Percentiles rank a stretch among this genome's conserved stretches.
Evolutionary conservation across 2,888 invertebrate species (phyloP).

Genomic region (Coelopa pilipes): DNA sequence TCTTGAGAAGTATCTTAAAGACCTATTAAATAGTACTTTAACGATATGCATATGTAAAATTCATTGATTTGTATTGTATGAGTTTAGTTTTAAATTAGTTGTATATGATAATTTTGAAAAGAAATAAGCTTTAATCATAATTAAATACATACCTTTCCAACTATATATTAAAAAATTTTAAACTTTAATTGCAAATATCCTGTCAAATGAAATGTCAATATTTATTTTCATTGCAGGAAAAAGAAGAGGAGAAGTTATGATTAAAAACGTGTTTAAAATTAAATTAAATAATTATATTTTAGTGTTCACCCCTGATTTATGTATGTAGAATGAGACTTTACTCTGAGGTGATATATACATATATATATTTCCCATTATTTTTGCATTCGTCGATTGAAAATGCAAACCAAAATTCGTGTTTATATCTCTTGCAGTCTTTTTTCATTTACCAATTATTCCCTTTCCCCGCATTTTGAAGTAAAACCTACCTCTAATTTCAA

Average conservation of each 20-base stretch:
- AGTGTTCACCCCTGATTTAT: constrained; percentile 20
- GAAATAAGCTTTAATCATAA: neutral
- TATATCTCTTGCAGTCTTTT: no score
- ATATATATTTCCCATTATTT: constrained; percentile 1
- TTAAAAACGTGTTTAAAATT: constrained; percentile 51
- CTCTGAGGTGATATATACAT: neutral
- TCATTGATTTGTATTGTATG: constrained; percentile 28
- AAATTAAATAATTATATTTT: constrained; percentile 39
- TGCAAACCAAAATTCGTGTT: no score
- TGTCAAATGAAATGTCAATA: constrained; percentile 34
- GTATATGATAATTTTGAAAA: constrained; percentile 1
- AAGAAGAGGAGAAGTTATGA: constrained; percentile 66
- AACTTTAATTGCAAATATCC: neutral
- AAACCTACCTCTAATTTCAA: no score
- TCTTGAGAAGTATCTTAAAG: constrained; percentile 14
- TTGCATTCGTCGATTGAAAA: neutral
- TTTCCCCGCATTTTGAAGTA: no score
- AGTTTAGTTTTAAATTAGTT: constrained; percentile 22
- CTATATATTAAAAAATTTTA: neutral
- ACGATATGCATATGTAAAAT: constrained; percentile 15
- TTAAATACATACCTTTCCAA: neutral
- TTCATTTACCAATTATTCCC: no score
- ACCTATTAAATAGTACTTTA: neutral
- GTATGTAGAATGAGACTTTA: constrained; percentile 2
- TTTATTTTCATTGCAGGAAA: constrained; percentile 63